Base-by-base conservation (phyloP, 2,888 invertebrate species). In the Netelia melanura region DNA sequence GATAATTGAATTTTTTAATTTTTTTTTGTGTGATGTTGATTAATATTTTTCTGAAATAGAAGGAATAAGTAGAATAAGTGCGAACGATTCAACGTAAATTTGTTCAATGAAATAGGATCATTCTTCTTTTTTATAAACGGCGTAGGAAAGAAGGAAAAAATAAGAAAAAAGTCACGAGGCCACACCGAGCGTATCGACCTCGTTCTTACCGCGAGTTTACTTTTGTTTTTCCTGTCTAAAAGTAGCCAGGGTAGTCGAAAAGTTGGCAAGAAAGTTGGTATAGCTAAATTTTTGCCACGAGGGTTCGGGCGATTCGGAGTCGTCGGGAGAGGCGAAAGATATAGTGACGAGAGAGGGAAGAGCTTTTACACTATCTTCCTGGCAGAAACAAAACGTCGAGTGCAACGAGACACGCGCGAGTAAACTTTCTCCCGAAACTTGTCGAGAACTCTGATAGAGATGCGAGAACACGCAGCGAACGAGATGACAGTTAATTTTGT, bases 401-500 rank as follows among this genome's bases (percentile, higher is more conserved):
- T 78, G 64, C 72, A 64, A 56, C 70, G 80, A 56, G 56, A 64
- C 80, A 58, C 43, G 71, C 64, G 64, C 30, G 62, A 61, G 61
- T 61, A 58, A 64, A 75, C 75, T 83, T 75, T 83, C 67, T 52
- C 44, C 25, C 17, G 48, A 80, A 30, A 30, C 30, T 30, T 30
- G 58, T 17, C 23, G 58, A 65, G 54, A 75, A 81, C 80, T 83
- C 67, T 78, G 75, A 83, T 80, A 72, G 64, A 68, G 76, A 79
- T 65, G 75, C 44, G 71, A 75, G 71, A 64, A 77, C 65, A 70
- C 71, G 67, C 11, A 67, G 72, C 23, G n/a, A 70, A 48, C 43
- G 58, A 25, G 64, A 77, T 77, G 81, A 71, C 72, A 65, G 58
- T 77, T 61, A 78, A 79, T 84, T 80, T 82, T 43, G 68, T 44